A percentile compares a stretch with the other conserved stretches of the same genome.
These are phyloP conservation scores for Chrysocyon brachyurus DNA, from an alignment of 2,797 vertebrate genomes.

Conservation along the genomic window DNA sequence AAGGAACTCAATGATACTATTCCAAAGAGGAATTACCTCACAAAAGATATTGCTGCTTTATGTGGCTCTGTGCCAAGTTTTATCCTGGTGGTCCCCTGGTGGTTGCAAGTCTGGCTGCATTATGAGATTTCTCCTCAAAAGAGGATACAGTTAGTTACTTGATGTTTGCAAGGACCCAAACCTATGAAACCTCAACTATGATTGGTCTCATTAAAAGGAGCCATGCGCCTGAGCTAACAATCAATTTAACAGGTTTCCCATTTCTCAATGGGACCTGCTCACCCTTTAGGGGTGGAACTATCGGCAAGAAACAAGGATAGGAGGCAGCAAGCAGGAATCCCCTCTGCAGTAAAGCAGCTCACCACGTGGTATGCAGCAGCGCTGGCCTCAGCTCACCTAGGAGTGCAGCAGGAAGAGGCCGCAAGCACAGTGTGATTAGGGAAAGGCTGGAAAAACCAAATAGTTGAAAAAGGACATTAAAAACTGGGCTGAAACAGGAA, in stretches of 20 bases:
- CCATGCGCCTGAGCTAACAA: not conserved
- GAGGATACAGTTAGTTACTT: not conserved
- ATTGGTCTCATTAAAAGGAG: not conserved
- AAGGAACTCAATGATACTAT: not conserved
- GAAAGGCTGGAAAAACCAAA: not conserved
- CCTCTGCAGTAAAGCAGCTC: not conserved
- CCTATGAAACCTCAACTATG: not conserved
- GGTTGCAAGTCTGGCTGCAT: not conserved
- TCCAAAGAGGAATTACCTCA: constrained; percentile 6
- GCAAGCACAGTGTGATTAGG: not conserved
- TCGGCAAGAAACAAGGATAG: not conserved
- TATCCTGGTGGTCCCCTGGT: not conserved
- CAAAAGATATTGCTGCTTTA: not conserved
- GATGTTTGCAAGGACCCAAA: not conserved
- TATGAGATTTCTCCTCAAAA: not conserved
- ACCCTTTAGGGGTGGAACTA: not conserved
- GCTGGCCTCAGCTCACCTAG: not conserved
- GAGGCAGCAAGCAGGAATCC: not conserved
- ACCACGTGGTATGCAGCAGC: accelerated
- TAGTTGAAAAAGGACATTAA: not conserved
- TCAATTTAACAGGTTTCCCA: not conserved
- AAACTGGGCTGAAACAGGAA: not conserved
- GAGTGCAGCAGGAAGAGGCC: not conserved
- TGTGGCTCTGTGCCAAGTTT: not conserved
- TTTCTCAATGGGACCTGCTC: not conserved